A percentile compares a stretch with the other conserved stretches of the same genome.
Conservation (phyloP, 2,797 vertebrate genomes). For the Emydoidea blandingii region DNA sequence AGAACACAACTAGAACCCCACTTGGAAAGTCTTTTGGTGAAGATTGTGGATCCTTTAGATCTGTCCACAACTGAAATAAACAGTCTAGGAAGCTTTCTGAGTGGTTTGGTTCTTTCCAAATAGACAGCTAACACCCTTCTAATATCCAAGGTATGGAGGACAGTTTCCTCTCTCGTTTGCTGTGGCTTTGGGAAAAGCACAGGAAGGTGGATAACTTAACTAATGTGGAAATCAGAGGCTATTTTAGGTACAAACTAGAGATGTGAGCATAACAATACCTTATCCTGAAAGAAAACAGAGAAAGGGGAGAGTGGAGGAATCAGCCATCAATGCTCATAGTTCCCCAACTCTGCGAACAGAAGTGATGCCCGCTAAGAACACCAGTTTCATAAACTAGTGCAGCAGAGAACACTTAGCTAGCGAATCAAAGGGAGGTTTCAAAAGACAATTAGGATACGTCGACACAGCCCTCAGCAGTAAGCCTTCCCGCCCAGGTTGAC, state of each 20-base stretch:
- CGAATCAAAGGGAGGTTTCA: no score
- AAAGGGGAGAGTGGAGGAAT: no score
- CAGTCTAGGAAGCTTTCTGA: neutral
- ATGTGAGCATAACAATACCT: no score
- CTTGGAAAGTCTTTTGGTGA: neutral
- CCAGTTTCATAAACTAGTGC: no score
- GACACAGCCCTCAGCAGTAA: no score
- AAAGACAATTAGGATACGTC: no score
- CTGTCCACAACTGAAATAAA: neutral
- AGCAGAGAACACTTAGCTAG: no score
- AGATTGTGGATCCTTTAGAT: neutral
- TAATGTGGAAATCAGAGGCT: neutral
- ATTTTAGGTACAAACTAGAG: neutral
- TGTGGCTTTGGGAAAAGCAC: neutral
- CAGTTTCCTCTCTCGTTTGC: neutral
- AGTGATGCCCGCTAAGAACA: no score
- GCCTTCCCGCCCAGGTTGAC: no score
- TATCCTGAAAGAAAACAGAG: no score
- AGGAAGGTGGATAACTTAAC: neutral
- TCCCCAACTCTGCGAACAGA: no score
- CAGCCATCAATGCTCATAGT: no score
- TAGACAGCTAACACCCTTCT: neutral
- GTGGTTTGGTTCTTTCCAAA: neutral
- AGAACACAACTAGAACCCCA: neutral
- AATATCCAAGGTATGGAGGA: neutral